Base-by-base conservation (phyloP, 2,113 vertebrate genomes). In the Boleophthalmus pectinirostris region DNA sequence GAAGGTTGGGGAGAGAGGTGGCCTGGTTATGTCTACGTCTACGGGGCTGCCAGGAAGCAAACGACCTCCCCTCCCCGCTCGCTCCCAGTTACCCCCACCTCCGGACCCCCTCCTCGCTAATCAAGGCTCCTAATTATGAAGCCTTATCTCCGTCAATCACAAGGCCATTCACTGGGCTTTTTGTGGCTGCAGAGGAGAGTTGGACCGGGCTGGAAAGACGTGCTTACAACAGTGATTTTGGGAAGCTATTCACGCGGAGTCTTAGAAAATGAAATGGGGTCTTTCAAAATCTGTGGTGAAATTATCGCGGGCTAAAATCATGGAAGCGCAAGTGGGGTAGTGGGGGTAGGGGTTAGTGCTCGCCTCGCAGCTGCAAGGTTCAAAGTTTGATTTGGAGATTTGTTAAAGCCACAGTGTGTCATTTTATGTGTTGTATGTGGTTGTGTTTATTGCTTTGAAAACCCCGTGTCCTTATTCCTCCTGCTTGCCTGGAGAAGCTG, bases 121-220 rank as follows among this genome's bases (percentile, higher is more conserved):
- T 90, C 83, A 85, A 79, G 47, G 78, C 82, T 77, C 85, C 85
- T 91, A 90, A 91, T 92, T 89, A 91, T 25, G 85, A 81, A 75
- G 82, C 78, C 88, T 92, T 91, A 91, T 91, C 91, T 87, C 81
- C 75, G 82, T 88, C 88, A 86, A 90, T 92, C 90, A 85, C 81
- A 3, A 33, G 23, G 83, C 74, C 82, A 85, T 81, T 80, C 66
- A 24, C 64, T 79, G 82, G 81, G 15, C 66, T 74, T 86, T 76
- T 74, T 84, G 14, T 53, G 78, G 29, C 60, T 24, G 21, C 21
- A 57, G 56, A 25, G 56, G 23, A 57, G 56, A 23, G 56, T 24
- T 13, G 56, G 56, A 57, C 56, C 23, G 23, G 56, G 11, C 79
- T 56, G 58, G 54, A 49, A 57, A 56, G 9, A 67, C 33, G 16